Conservation (phyloP, 2,113 vertebrate genomes). For the Thryonomys swinderianus region DNA sequence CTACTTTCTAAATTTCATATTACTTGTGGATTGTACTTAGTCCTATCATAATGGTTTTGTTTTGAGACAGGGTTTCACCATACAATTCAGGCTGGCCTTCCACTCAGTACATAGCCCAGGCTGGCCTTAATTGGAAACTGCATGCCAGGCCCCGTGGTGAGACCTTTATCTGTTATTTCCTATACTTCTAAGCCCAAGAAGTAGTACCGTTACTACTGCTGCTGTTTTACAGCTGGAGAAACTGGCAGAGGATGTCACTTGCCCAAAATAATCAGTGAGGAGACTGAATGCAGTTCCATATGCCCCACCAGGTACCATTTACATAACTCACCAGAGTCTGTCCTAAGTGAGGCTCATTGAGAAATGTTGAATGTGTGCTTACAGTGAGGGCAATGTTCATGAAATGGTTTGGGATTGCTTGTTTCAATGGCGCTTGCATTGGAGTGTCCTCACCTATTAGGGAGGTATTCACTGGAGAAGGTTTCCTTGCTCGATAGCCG, state of each 20-base stretch:
- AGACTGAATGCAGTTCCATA: not conserved
- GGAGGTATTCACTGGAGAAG: not conserved
- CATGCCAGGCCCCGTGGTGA: not conserved
- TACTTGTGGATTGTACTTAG: not conserved
- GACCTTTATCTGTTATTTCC: not conserved
- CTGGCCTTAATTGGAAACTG: not conserved
- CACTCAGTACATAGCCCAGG: too few relatives aligned
- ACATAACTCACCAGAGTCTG: not conserved
- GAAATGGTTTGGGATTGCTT: not conserved
- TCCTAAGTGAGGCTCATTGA: constrained; percentile 8
- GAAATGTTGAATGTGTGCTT: not conserved
- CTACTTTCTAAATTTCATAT: not conserved
- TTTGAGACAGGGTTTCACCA: too few relatives aligned
- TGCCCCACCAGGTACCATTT: not conserved
- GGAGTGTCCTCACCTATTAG: not conserved
- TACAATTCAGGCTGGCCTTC: too few relatives aligned
- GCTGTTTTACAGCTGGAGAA: constrained; percentile 17
- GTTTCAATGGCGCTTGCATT: not conserved
- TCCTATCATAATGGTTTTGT: too few relatives aligned
- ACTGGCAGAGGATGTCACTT: constrained; percentile 2
- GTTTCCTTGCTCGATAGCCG: not conserved
- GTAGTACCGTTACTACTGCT: not conserved
- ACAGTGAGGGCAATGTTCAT: not conserved
- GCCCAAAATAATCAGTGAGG: not conserved
- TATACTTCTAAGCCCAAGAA: not conserved